Percentiles rank a stretch among this genome's conserved stretches.
Evolutionary conservation across 2,888 invertebrate species (phyloP).

Genomic region (Dendrolimus houi): DNA sequence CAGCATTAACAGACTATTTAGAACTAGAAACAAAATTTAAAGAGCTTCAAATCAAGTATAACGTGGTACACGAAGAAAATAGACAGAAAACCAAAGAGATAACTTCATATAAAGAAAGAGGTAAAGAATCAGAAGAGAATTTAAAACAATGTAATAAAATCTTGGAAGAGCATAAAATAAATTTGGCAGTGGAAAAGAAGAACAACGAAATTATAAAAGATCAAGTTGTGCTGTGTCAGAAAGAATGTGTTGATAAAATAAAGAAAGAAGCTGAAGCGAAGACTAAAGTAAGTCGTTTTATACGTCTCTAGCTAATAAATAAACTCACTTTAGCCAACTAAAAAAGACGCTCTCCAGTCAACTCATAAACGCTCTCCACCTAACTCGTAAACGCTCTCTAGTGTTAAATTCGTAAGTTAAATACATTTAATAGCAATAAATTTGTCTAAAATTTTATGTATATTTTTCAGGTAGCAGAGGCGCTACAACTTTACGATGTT

Average conservation of each 20-base stretch:
- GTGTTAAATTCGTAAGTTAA: too few species aligned
- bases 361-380: too few species aligned
- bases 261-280: slow-evolving; percentile 64
- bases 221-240: slow-evolving; percentile 41
- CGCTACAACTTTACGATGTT: slow-evolving; percentile 58
- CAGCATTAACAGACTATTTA: slow-evolving; percentile 68
- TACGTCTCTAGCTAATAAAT: too few species aligned
- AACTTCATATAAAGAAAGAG: slow-evolving; percentile 50
- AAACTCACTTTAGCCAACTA: too few species aligned
- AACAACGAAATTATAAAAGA: slow-evolving; percentile 44
- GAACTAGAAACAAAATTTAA: slow-evolving; percentile 62
- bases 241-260: slow-evolving; percentile 39
- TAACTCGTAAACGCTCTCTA: too few species aligned
- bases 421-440: too few species aligned
- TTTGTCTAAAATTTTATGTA: too few species aligned
- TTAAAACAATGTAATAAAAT: slow-evolving; percentile 31
- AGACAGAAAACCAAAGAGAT: slow-evolving; percentile 65
- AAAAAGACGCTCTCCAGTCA: too few species aligned
- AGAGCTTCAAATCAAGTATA: slow-evolving; percentile 33
- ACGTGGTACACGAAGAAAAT: slow-evolving; percentile 33
- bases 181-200: slow-evolving; percentile 47
- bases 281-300: slow-evolving; percentile 30
- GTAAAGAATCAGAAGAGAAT: slow-evolving; percentile 39
- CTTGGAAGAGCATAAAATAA: slow-evolving; percentile 46
- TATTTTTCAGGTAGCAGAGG: slow-evolving; percentile 54